Base-by-base conservation (phyloP, 2,888 invertebrate genomes). In the Nezara viridula region DNA sequence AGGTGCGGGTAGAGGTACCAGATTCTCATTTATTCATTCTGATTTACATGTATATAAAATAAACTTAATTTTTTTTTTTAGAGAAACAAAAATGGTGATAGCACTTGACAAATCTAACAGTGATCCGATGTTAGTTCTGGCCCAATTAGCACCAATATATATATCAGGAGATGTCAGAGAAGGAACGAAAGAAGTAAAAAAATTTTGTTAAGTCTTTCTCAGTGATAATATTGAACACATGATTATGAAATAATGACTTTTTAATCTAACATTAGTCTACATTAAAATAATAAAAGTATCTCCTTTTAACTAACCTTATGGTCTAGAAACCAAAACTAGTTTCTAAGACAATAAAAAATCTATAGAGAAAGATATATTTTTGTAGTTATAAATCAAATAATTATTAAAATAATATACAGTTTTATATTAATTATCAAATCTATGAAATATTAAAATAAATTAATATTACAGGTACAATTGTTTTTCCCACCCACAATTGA, bases 41-140 rank as follows among this genome's bases (percentile, higher is more conserved):
- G 1, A 73, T 73, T 19, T 16, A 21, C 2, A 77, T 88, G 49
- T 88, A 27, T 52, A 55, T 24, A 89, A 73, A 73, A 86, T 86
- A 50, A 37, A 86, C 14, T 24, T 52, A 32, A 16, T 14, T 27
- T 87, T 77, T 50, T n/a, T 49, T 86, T 89, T 55, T 91, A 96
- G 96, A 91, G 94, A 94, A 91, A 96, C 96, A 91, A 96, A 95
- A 91, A 93, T 96, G 91, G 94, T 96, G 2, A 92, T 97, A 12
- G 95, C 96, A 93, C 93, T 96, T 24, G 94, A 95, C 40, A 95
- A 94, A 91, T 94, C 94, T 27, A 95, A 94, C 21, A 95, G 95
- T 2, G 95, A 95, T 12, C 95, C 95, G 50, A 94, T 96, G 55
- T 92, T 95, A 0, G 94, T 94, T 3, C 95, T 97, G 91, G 93